Base-by-base conservation (phyloP, 2,113 vertebrate species). In the Himantopus leucocephalus region DNA sequence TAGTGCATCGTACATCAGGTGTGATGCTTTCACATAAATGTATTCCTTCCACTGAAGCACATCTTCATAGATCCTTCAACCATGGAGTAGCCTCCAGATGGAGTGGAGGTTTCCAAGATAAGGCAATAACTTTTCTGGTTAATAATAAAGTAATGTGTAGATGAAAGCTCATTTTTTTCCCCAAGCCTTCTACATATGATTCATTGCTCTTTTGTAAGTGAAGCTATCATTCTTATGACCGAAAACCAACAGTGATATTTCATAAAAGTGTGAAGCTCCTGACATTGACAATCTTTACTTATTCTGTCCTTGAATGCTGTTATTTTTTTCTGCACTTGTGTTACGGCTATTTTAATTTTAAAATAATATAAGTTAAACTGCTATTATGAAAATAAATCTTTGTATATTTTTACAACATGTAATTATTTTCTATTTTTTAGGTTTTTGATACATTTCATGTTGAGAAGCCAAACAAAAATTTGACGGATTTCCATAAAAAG, bases 31-130 rank as follows among this genome's bases (percentile, higher is more conserved):
- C 95, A 67, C 88, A 93, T 88, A 92, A 95, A 96, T 86, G 30
- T 35, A 70, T 96, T 96, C 63, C 70, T 97, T 91, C 90, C 85
- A 95, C 85, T 35, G 70, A 87, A 96, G 92, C 93, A 93, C 83
- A 91, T 73, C 93, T 89, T 91, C 50, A 14, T 5, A 82, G 94
- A 85, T 92, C 75, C 66, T 82, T 91, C 96, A 97, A 19, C 93
- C 95, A 89, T 87, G 80, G 35, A 92, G 70, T 10, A 85, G 62
- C 88, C 94, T 96, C 93, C 95, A 96, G 96, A 91, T 93, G 92
- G 72, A 94, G 66, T 50, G 55, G 12, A 93, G 74, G 22, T 85
- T 96, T 93, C 80, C 68, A 89, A 96, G 94, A 97, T 96, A 97
- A 94, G 90, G 88, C 76, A 92, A 79, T 95, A 86, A 96, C 82